Conservation (phyloP, 2,113 vertebrate species). For the Oreochromis aureus region DNA sequence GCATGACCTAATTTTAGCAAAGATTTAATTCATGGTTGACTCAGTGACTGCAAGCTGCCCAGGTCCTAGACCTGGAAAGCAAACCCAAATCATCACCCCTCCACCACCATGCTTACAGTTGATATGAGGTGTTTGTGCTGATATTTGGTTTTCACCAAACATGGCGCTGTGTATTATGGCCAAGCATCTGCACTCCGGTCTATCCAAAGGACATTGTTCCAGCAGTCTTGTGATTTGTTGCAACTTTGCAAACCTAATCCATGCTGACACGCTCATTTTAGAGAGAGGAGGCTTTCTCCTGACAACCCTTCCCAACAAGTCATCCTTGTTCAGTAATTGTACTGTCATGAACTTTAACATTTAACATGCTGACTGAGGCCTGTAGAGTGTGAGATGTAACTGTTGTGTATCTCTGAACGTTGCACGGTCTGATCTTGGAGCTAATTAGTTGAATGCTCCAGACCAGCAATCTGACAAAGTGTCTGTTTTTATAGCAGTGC, state of each 20-base stretch:
- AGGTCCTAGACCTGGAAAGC: neutral
- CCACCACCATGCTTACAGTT: neutral
- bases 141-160: neutral
- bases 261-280: neutral
- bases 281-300: neutral
- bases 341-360: neutral
- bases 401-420: neutral
- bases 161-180: neutral
- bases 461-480: neutral
- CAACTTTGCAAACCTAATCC: neutral
- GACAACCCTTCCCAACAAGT: neutral
- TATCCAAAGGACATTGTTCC: neutral
- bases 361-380: neutral
- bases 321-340: neutral
- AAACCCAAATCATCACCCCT: neutral
- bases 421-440: neutral
- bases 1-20: neutral
- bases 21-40: neutral
- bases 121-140: neutral
- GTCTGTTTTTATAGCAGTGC: neutral
- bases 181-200: neutral
- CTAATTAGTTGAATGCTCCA: neutral
- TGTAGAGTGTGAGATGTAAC: neutral
- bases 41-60: neutral
- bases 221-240: neutral